Percentiles rank a stretch among this genome's conserved stretches.
These are phyloP conservation scores for Chironomus riparius DNA, from an alignment of 2,888 invertebrate species.

Conservation along the genomic window DNA sequence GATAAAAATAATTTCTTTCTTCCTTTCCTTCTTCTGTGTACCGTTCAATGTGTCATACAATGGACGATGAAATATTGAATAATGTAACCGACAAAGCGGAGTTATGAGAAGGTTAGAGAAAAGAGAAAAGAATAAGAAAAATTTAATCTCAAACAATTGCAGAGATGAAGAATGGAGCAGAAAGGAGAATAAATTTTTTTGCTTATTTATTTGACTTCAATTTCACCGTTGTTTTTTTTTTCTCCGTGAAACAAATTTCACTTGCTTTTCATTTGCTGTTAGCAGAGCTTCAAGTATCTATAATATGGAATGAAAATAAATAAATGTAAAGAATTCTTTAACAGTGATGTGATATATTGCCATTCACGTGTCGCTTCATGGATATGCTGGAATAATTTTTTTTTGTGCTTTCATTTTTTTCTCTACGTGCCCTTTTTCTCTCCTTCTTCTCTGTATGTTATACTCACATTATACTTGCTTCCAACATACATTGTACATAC, in stretches of 20 bases:
- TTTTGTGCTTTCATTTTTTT: not conserved
- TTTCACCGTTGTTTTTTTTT: not conserved
- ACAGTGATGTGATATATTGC: constrained; percentile 18
- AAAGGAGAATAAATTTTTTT: too few species aligned
- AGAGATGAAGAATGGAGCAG: not conserved
- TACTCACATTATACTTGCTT: not conserved
- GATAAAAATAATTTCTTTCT: not conserved
- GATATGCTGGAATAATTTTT: not conserved
- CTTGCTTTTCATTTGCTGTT: too few species aligned
- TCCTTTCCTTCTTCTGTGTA: not conserved
- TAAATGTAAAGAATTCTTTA: too few species aligned
- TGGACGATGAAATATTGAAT: not conserved
- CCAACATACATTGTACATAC: not conserved
- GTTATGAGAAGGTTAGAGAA: not conserved
- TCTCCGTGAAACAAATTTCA: not conserved
- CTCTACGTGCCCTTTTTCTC: not conserved
- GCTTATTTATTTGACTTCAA: not conserved
- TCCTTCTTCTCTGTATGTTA: not conserved
- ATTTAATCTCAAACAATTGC: not conserved
- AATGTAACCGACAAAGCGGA: not conserved
- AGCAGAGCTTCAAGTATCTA: too few species aligned
- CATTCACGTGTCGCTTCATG: constrained; percentile 24
- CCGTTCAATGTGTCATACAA: too few species aligned
- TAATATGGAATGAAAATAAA: too few species aligned
- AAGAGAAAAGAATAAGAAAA: not conserved